Conservation (phyloP, 1,140 invertebrate genomes). For the Armadillidium nasatum region DNA sequence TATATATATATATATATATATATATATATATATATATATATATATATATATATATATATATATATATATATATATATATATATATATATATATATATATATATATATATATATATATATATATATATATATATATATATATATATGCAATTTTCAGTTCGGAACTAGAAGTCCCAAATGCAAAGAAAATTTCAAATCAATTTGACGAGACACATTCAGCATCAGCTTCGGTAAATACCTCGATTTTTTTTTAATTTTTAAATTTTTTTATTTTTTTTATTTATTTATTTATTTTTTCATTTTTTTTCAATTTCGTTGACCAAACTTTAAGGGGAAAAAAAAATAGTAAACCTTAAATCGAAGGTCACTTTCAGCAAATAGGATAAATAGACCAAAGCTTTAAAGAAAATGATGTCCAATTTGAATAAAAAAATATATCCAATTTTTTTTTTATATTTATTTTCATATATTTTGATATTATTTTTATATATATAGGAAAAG, state of each 20-base stretch:
- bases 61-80: background rate
- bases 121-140: slow-evolving; percentile 16
- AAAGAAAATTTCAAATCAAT: background rate
- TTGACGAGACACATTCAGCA: background rate
- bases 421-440: too few relatives aligned
- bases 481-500: too few relatives aligned
- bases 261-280: background rate
- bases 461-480: too few relatives aligned
- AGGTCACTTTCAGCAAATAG: too few relatives aligned
- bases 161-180: background rate
- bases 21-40: background rate
- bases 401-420: too few relatives aligned
- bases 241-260: background rate
- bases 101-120: slow-evolving; percentile 14
- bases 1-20: background rate
- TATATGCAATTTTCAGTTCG: background rate
- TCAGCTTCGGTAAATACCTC: background rate
- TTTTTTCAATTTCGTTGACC: background rate
- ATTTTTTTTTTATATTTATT: too few relatives aligned
- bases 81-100: background rate
- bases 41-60: slow-evolving; percentile 1
- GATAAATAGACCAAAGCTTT: too few relatives aligned
- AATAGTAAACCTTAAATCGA: too few relatives aligned
- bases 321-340: too few relatives aligned
- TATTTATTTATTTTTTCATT: background rate